A percentile compares a stretch with the other conserved stretches of the same genome.
Conservation (phyloP, 2,113 vertebrate species). For the Pholis gunnellus region DNA sequence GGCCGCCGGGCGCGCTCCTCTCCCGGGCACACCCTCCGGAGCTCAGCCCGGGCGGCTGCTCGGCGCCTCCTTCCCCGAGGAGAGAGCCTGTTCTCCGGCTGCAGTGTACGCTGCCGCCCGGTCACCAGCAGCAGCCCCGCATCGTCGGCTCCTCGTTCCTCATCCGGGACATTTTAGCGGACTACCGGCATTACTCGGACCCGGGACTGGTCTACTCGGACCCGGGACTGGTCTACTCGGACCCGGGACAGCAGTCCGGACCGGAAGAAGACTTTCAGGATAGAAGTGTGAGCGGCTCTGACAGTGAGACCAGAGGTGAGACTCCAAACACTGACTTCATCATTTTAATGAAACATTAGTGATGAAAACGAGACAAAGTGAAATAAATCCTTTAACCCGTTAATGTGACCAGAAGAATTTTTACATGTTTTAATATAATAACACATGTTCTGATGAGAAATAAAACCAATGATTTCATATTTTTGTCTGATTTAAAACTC, state of each 20-base stretch:
- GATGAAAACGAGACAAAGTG: no score
- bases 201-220: conserved; percentile 87
- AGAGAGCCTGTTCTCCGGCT: neutral
- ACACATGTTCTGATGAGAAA: no score
- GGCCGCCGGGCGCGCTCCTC: conserved; percentile 84
- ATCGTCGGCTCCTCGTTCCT: conserved; percentile 92
- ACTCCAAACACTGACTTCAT: no score
- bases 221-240: conserved; percentile 86
- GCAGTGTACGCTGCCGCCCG: conserved; percentile 37
- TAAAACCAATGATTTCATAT: no score
- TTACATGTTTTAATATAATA: no score
- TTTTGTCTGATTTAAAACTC: no score
- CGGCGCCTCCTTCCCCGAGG: conserved; percentile 25
- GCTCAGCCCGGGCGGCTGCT: conserved; percentile 75
- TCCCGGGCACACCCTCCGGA: conserved; percentile 86
- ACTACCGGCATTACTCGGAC: conserved; percentile 89
- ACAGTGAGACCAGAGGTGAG: conserved; percentile 89
- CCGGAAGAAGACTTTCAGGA: conserved; percentile 61
- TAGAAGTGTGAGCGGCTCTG: conserved; percentile 84
- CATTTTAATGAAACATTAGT: neutral
- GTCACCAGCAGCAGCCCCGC: conserved; percentile 85
- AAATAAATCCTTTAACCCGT: neutral
- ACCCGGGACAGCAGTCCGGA: conserved; percentile 80
- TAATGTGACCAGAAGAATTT: neutral
- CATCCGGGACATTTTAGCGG: conserved; percentile 94